Evolutionary conservation across 2,113 vertebrate genomes (phyloP).

Genomic region (human (Homo sapiens)): DNA sequence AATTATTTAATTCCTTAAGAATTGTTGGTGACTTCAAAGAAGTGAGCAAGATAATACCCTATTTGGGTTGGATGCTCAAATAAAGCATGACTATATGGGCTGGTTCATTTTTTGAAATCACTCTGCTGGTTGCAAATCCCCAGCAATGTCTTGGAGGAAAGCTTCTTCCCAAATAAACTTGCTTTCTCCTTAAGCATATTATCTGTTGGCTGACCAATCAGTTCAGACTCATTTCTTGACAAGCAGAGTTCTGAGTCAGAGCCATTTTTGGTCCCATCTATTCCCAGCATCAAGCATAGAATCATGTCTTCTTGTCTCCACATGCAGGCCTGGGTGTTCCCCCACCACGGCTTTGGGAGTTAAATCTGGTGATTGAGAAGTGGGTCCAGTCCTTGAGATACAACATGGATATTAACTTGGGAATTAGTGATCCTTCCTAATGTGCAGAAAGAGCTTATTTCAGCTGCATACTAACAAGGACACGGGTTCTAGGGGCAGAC

Average conservation of each 20-base stretch:
- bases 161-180: background rate
- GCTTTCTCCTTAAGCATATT: constrained; percentile 32
- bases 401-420: background rate
- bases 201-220: constrained; percentile 7
- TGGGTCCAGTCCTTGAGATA: background rate
- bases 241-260: constrained; percentile 48
- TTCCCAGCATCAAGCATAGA: background rate
- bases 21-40: constrained; percentile 6
- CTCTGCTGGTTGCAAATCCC: constrained; percentile 39
- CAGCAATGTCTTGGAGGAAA: constrained; percentile 21
- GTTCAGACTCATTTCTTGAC: constrained; percentile 28
- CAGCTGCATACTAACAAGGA: background rate
- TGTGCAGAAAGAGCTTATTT: background rate
- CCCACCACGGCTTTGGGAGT: no score
- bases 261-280: background rate
- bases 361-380: background rate
- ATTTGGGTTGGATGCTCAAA: background rate
- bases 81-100: background rate
- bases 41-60: background rate
- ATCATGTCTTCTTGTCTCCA: background rate
- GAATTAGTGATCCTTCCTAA: background rate
- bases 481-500: background rate
- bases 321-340: background rate
- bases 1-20: background rate
- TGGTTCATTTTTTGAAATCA: background rate